Evolutionary conservation across 2,113 vertebrate species (phyloP).

Genomic region (Leucopsar rothschildi): DNA sequence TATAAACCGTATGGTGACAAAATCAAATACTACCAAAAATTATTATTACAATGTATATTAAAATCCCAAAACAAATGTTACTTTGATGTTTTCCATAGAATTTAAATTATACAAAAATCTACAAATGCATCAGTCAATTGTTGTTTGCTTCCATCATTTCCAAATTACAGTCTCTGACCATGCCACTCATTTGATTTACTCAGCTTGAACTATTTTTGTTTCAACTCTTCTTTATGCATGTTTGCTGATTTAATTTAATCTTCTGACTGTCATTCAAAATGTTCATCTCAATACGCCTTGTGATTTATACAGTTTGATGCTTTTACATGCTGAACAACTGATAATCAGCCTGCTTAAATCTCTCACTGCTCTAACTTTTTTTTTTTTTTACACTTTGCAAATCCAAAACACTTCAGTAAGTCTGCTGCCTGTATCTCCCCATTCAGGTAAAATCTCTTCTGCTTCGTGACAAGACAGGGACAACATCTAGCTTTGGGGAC

Average conservation of each 20-base stretch:
- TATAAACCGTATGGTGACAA: not conserved
- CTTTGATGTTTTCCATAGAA: not conserved
- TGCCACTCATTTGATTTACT: constrained; percentile 44
- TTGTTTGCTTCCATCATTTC: constrained; percentile 11
- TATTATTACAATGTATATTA: not conserved
- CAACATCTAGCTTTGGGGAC: not conserved
- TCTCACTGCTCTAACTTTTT: not conserved
- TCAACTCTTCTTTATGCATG: not conserved
- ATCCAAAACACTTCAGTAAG: not conserved
- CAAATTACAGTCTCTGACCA: constrained; percentile 35
- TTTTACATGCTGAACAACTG: not conserved
- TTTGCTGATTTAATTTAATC: constrained; percentile 43
- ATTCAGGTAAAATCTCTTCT: not conserved
- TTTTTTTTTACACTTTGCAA: not conserved
- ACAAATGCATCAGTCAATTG: constrained; percentile 1
- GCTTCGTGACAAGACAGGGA: not conserved
- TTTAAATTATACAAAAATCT: not conserved
- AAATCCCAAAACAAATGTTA: not conserved
- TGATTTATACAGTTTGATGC: constrained; percentile 13
- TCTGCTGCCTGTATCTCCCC: not conserved
- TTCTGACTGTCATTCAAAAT: constrained; percentile 28
- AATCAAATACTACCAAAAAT: not conserved
- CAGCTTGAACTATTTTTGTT: constrained; percentile 33
- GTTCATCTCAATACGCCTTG: not conserved
- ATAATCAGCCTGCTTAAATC: not conserved